These are phyloP conservation scores for Eupithecia exiguata DNA, from an alignment of 2,888 invertebrate species.

Conservation along the genomic window DNA sequence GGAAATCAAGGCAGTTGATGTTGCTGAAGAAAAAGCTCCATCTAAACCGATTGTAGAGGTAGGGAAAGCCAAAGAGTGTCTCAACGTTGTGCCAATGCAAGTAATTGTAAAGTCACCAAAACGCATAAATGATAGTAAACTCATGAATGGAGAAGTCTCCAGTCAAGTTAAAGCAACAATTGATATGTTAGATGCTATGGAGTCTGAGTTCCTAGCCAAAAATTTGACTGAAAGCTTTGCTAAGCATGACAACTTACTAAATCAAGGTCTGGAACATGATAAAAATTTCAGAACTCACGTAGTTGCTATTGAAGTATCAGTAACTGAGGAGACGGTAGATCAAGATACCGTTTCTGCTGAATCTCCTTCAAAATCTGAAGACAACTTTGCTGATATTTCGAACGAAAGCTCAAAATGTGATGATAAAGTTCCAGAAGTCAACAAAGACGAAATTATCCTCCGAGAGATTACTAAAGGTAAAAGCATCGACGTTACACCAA, in stretches of 20 bases:
- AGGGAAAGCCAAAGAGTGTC: slow-evolving; percentile 73
- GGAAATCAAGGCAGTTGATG: slow-evolving; percentile 7
- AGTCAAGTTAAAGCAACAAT: slow-evolving; percentile 65
- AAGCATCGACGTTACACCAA: slow-evolving; percentile 3
- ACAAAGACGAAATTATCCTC: slow-evolving; percentile 25
- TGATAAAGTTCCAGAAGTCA: slow-evolving; percentile 41
- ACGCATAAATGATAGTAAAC: slow-evolving; percentile 49
- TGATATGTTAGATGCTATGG: slow-evolving; percentile 70
- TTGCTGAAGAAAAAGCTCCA: slow-evolving; percentile 42
- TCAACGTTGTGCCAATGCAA: slow-evolving; percentile 66
- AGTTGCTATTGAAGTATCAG: slow-evolving; percentile 24
- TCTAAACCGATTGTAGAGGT: slow-evolving; percentile 60
- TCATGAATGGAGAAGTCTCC: slow-evolving; percentile 52
- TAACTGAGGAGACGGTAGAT: slow-evolving; percentile 40
- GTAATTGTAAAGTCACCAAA: slow-evolving; percentile 73
- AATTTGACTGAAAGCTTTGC: slow-evolving; percentile 61
- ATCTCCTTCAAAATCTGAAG: slow-evolving; percentile 70
- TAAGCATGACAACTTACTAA: slow-evolving; percentile 70
- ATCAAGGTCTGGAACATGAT: slow-evolving; percentile 58
- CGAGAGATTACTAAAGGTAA: neutral
- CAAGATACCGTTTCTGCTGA: slow-evolving; percentile 52
- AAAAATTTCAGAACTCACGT: slow-evolving; percentile 21
- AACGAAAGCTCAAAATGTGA: slow-evolving; percentile 67
- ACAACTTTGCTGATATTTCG: slow-evolving; percentile 72
- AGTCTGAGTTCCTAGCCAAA: slow-evolving; percentile 68